Base-by-base conservation (phyloP, 2,888 invertebrate species). In the Schrankia costaestrigalis region DNA sequence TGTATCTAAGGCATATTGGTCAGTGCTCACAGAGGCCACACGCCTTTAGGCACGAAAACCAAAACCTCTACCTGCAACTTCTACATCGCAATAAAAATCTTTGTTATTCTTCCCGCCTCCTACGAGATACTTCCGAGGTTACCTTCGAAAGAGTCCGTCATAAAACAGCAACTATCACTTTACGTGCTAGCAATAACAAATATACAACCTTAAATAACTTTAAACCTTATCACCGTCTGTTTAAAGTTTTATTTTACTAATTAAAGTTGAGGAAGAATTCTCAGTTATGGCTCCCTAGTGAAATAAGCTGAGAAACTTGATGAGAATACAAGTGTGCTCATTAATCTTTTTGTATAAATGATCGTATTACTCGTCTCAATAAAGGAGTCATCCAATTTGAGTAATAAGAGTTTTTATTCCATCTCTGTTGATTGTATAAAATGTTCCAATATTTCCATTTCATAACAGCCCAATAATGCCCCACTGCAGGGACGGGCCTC, bases 111-210 rank as follows among this genome's bases (percentile, higher is more conserved):
- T 19, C 26, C 46, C 47, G 29, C 31, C 31, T 47, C 40, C 42
- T 44, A 37, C 27, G 29, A 38, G 46, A 44, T 21, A 24, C 14
- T 25, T 27, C 10, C 28, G 54, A 58, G 56, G 48, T 50, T 55
- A 54, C 40, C 46, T 48, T 48, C 35, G 29, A 47, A 45, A 42
- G 56, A 67, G 63, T 56, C 59, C 49, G 48, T 60, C 56, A 62
- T 63, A 64, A 59, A 56, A 59, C 43, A 60, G 45, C 46, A 47
- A 48, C 46, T 52, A 53, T 41, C 41, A 40, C 37, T 53, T 41
- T 25, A 58, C 60, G 62, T 58, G 60, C 54, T 36, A 33, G 25
- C 39, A 55, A 44, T 59, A 45, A 35, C 24, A 42, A 59, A 32
- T 41, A 17, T 10, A 15, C 6, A 26, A 8, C 14, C 19, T 27